Percentiles rank a stretch among this genome's conserved stretches.
Conservation (phyloP, 2,888 invertebrate species). For the Megastigmus dorsalis region DNA sequence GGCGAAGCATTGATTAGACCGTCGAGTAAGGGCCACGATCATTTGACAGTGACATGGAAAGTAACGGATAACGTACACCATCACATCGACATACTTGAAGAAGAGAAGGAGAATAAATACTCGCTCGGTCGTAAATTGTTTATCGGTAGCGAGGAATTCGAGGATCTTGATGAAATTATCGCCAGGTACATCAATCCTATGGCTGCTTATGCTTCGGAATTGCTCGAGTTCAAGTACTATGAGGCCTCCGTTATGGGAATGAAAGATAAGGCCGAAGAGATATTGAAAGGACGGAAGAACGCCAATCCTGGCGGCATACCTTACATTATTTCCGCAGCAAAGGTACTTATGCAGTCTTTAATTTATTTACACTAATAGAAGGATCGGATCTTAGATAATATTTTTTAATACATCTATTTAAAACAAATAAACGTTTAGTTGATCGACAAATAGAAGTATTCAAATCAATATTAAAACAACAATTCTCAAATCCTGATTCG, state of each 20-base stretch:
- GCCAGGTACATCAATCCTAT: constrained; percentile 95
- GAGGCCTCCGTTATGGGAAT: constrained; percentile 85
- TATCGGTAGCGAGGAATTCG: constrained; percentile 95
- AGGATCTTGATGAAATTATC: constrained; percentile 99
- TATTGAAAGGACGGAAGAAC: constrained; percentile 90
- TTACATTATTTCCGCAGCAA: constrained; percentile 89
- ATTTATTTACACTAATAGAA: no score
- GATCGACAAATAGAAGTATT: neutral
- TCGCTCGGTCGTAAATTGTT: constrained; percentile 91
- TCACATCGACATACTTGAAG: constrained; percentile 96
- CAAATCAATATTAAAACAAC: no score
- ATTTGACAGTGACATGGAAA: constrained; percentile 99
- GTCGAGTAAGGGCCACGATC: constrained; percentile 96
- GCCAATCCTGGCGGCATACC: constrained; percentile 92
- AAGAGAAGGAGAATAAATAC: constrained; percentile 97
- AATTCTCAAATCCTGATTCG: no score
- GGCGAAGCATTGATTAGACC: constrained; percentile 98
- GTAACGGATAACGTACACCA: constrained; percentile 95
- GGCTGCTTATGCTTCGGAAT: constrained; percentile 94
- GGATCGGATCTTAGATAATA: no score
- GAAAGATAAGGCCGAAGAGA: constrained; percentile 91
- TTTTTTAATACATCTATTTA: neutral
- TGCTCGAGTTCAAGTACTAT: constrained; percentile 94
- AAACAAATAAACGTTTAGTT: neutral
- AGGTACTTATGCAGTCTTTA: constrained; percentile 72